Base-by-base conservation (phyloP, 2,888 invertebrate species). In the Nysson spinosus region DNA sequence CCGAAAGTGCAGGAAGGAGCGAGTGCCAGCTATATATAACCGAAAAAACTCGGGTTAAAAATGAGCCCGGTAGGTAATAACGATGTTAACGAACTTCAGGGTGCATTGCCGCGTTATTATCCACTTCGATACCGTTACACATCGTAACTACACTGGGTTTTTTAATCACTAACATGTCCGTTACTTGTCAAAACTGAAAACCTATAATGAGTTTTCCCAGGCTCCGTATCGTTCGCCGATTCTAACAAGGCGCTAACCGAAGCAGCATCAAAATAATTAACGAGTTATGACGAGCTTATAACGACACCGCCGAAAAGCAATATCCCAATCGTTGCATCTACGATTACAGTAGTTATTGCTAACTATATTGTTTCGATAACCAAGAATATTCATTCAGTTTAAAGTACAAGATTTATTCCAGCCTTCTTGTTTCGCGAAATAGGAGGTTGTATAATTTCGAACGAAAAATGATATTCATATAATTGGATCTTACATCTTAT, bases 211-310 rank as follows among this genome's bases (percentile, higher is more conserved):
- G 67, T 69, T 74, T 69, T 57, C 43, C 61, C 46, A 35, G 42
- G 52, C 28, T 37, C 46, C 46, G 44, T 46, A 46, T 54, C 56
- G 66, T 37, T 52, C 17, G 35, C 6, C 34, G 54, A 64, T 64
- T 55, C 64, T 71, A 77, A 77, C 69, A 73, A 71, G 75, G 46
- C 43, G 52, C 51, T 46, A 61, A 50, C 49, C 62, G 39, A 54
- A 65, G 34, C 61, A 54, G 24, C 58, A 42, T 69, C 57, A 68
- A 73, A 66, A 76, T 76, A 76, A 76, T 77, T 76, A 76, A 77
- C 74, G 71, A 77, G 69, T 73, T 72, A 55, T 69, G 55, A 70
- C 72, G 62, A 72, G 66, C 51, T 71, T 71, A 69, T 64, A 76
- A 73, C 61, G 69, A 75, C 58, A 32, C 30, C 24, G 28, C 43